Evolutionary conservation across 2,113 vertebrate genomes (phyloP).

Genomic region (Plestiodon gilberti): DNA sequence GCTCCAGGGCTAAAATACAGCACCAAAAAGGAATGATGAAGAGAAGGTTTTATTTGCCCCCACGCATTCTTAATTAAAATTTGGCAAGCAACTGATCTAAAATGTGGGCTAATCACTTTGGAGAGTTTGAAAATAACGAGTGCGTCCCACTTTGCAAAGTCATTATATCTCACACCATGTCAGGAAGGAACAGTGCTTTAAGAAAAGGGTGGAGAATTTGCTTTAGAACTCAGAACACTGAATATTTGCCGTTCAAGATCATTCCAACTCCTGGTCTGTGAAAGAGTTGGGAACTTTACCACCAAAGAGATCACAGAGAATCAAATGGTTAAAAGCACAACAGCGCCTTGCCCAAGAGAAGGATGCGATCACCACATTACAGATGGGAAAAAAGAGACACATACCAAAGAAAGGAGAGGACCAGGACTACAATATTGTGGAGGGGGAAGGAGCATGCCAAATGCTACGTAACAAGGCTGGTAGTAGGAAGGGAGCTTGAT

Average conservation of each 20-base stretch:
- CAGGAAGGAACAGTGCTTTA: conserved; percentile 56
- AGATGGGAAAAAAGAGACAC: neutral
- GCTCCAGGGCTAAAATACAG: conserved; percentile 69
- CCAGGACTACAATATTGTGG: conserved; percentile 23
- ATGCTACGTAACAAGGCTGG: neutral
- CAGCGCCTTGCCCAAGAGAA: neutral
- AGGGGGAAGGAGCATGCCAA: neutral
- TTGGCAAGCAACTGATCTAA: conserved; percentile 75
- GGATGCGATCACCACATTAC: neutral
- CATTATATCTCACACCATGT: conserved; percentile 63
- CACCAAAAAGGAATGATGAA: conserved; percentile 65
- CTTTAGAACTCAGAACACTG: conserved; percentile 65
- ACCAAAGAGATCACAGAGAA: conserved; percentile 21
- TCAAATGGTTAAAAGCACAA: neutral
- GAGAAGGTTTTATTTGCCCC: conserved; percentile 67
- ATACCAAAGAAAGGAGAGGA: neutral
- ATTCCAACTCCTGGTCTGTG: conserved; percentile 29
- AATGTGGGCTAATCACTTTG: conserved; percentile 70
- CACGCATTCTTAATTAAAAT: conserved; percentile 73
- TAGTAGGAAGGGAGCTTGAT: neutral
- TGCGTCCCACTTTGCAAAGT: conserved; percentile 57
- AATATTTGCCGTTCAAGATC: conserved; percentile 5
- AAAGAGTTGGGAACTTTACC: conserved; percentile 43
- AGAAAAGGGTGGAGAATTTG: conserved; percentile 44
- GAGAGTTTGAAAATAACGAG: conserved; percentile 67